Evolutionary conservation across 2,888 invertebrate species (phyloP), one percentile per base, ranked within the genome.

Genomic region (Dichetophora obliterata): DNA sequence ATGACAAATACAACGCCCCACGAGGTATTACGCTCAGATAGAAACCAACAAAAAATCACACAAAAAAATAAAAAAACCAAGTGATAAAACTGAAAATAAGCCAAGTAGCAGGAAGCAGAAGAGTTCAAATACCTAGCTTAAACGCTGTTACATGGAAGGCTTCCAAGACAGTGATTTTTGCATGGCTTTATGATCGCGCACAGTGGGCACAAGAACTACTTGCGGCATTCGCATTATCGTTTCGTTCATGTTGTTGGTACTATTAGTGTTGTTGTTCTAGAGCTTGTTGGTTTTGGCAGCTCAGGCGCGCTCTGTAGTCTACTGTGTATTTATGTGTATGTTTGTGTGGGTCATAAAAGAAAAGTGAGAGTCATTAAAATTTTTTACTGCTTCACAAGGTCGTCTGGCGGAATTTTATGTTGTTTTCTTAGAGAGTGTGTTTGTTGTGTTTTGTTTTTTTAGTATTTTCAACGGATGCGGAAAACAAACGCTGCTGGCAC

Each of bases 361-460:
- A 87, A 88, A 88, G 86, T 87, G 85, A 88, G 85, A 88, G 86
- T 86, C 86, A 86, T 88, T 88, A 88, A 87, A 85, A 86, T 86
- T 84, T 85, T 86, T 88, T 88, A 88, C 86, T 82, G 84, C 85
- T 83, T 80, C 81, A 85, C 89, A 88, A 88, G 88, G 88, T 86
- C 89, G 89, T 85, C 85, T 84, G 82, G 75, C 76, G 82, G 83
- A 83, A 82, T 86, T 87, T 87, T 86, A 86, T 85, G 83, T 81
- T 81, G 79, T 77, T 77, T 52, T 48, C 59, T 66, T 66, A 16
- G 52, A 11, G 78, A 48, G 78, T 43, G 57, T 24, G 57, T 14
- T 22, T 22, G 57, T 59, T 69, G 50, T 52, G 72, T 34, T 59
- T 63, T 79, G 81, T 84, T 81, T 84, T 82, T 68, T 24, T 82